phyloP scores from a whole-genome alignment of 2,797 vertebrate genomes.

The Pangasius krempfi region DNA sequence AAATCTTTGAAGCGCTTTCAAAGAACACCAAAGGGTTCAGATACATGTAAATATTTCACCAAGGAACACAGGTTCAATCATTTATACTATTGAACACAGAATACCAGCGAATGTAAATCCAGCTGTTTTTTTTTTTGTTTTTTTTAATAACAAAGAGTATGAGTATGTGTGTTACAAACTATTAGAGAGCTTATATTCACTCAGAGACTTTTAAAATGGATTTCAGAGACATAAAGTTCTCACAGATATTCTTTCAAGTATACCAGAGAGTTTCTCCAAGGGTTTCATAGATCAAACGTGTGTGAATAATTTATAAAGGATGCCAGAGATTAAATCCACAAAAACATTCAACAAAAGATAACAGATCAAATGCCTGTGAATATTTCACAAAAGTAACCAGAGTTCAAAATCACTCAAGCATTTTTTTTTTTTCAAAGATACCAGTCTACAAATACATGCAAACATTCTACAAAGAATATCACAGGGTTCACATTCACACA shows the following conservation, averaged over 20 bases:
- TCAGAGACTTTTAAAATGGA: constrained; percentile 6
- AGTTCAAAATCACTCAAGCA: background rate
- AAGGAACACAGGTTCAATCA: background rate
- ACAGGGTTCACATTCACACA: background rate
- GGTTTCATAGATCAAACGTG: constrained; percentile 22
- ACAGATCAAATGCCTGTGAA: constrained; percentile 28
- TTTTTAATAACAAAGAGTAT: background rate
- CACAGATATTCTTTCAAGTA: constrained; percentile 16
- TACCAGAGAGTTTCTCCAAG: constrained; percentile 19
- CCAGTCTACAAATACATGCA: background rate
- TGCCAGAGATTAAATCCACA: constrained; percentile 27
- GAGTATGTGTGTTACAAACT: background rate
- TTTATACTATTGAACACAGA: background rate
- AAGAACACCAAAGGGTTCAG: background rate
- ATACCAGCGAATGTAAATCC: background rate
- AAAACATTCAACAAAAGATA: constrained; percentile 22
- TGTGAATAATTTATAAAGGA: constrained; percentile 17
- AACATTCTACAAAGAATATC: background rate
- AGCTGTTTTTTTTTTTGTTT: background rate
- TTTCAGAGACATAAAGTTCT: constrained; percentile 6
- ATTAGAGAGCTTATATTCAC: constrained; percentile 10
- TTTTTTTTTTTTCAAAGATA: background rate
- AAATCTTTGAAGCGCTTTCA: background rate
- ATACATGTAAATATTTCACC: background rate
- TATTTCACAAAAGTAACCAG: background rate